phyloP scores from a whole-genome alignment of 1,140 invertebrate species.

The Nasonia vitripennis region DNA sequence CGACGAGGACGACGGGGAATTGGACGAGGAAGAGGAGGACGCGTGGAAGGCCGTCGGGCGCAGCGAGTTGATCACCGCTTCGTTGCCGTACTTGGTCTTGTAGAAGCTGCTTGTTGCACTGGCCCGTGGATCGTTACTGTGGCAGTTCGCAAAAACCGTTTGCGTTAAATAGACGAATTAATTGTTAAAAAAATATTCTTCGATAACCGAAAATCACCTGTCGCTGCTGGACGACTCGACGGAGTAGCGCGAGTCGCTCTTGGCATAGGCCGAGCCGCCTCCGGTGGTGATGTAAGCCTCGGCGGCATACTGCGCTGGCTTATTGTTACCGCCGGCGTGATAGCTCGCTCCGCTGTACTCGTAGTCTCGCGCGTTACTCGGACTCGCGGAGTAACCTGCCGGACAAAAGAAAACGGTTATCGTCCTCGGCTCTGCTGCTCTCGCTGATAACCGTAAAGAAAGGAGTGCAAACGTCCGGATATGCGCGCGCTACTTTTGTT shows the following conservation, averaged over 20 bases:
- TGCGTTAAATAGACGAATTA: no score
- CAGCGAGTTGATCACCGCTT: conserved; percentile 26
- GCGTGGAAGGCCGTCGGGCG: neutral
- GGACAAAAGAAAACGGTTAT: neutral
- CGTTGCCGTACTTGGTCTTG: conserved; percentile 50
- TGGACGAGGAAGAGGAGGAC: neutral
- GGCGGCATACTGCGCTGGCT: neutral
- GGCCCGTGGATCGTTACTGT: neutral
- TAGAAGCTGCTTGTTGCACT: conserved; percentile 27
- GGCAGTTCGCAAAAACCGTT: no score
- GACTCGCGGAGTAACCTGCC: conserved; percentile 34
- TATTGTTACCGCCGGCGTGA: neutral
- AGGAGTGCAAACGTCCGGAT: neutral
- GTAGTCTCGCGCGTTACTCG: conserved; percentile 31
- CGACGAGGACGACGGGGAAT: neutral
- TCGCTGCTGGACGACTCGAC: conserved; percentile 17
- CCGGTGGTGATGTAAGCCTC: neutral
- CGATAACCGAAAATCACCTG: neutral
- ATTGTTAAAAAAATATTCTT: no score
- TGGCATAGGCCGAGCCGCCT: conserved; percentile 23
- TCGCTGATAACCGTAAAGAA: neutral
- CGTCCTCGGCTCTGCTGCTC: neutral
- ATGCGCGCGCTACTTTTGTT: neutral
- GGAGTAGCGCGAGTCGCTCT: conserved; percentile 40
- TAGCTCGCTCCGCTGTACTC: conserved; percentile 27